These are phyloP conservation scores for Hymenopus coronatus DNA, from an alignment of 2,888 invertebrate species.

Conservation along the genomic window DNA sequence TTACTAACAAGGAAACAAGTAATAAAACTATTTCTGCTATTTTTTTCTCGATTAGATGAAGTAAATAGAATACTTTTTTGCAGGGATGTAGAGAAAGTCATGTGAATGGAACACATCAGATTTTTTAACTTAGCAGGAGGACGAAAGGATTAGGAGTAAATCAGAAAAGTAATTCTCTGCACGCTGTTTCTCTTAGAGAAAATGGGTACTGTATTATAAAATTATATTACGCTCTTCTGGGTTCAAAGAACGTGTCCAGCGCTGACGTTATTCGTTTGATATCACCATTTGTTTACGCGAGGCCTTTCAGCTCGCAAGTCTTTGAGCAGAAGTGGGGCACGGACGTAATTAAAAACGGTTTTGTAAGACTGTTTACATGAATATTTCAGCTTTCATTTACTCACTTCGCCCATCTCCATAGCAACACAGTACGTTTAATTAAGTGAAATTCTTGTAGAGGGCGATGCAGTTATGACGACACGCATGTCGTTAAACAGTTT, in stretches of 20 bases:
- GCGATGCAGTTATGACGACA: neutral
- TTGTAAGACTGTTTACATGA: neutral
- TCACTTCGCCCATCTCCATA: neutral
- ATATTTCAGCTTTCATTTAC: neutral
- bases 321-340: neutral
- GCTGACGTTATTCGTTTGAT: neutral
- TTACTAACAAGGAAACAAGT: too few relatives aligned
- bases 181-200: too few relatives aligned
- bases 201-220: too few relatives aligned
- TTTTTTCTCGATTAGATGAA: too few relatives aligned
- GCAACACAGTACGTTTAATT: neutral
- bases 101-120: too few relatives aligned
- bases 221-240: neutral
- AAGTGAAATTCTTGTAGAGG: neutral
- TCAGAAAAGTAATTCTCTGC: too few relatives aligned
- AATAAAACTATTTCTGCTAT: too few relatives aligned
- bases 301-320: neutral
- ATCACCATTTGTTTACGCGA: neutral
- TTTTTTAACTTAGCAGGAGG: too few relatives aligned
- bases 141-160: too few relatives aligned
- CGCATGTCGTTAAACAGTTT: too few relatives aligned
- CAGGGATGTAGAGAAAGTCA: too few relatives aligned
- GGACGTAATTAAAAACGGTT: neutral
- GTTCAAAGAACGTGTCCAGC: neutral
- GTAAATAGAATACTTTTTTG: too few relatives aligned